A percentile compares a stretch with the other conserved stretches of the same genome.
These are phyloP conservation scores for Thumatha senex DNA, from an alignment of 2,888 invertebrate genomes.

Conservation along the genomic window DNA sequence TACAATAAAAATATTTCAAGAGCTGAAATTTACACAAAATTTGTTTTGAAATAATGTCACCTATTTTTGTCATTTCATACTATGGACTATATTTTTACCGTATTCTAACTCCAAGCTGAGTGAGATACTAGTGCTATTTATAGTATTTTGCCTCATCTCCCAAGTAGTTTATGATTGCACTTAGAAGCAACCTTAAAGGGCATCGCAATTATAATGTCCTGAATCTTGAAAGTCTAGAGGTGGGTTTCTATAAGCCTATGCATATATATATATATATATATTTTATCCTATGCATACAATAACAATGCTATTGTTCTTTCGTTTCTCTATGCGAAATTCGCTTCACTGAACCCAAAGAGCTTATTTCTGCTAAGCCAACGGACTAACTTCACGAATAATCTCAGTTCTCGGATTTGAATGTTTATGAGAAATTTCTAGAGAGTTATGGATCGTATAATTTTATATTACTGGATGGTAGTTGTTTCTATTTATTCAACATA, in stretches of 20 bases:
- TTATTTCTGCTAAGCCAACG: slow-evolving; percentile 2
- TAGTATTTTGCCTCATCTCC: background rate
- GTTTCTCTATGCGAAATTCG: background rate
- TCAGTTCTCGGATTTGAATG: slow-evolving; percentile 2
- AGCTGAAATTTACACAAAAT: too few species aligned
- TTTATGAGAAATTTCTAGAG: background rate
- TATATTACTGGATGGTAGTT: background rate
- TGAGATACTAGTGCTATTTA: too few species aligned
- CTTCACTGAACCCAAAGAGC: background rate
- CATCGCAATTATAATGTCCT: too few species aligned
- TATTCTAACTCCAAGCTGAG: too few species aligned
- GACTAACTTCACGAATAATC: slow-evolving; percentile 1
- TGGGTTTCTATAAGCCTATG: background rate
- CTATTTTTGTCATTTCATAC: too few species aligned
- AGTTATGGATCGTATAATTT: background rate
- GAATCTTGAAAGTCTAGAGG: too few species aligned
- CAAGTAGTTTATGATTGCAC: too few species aligned
- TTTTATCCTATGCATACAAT: background rate
- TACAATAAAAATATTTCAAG: too few species aligned
- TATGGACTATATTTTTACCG: too few species aligned
- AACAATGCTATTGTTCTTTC: background rate
- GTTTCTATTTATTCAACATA: background rate
- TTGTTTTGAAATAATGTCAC: too few species aligned
- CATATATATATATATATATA: too few species aligned
- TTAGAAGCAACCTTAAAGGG: too few species aligned